A percentile compares a stretch with the other conserved stretches of the same genome.
phyloP scores from a whole-genome alignment of 2,797 vertebrate genomes.

The Meriones psammophilus region DNA sequence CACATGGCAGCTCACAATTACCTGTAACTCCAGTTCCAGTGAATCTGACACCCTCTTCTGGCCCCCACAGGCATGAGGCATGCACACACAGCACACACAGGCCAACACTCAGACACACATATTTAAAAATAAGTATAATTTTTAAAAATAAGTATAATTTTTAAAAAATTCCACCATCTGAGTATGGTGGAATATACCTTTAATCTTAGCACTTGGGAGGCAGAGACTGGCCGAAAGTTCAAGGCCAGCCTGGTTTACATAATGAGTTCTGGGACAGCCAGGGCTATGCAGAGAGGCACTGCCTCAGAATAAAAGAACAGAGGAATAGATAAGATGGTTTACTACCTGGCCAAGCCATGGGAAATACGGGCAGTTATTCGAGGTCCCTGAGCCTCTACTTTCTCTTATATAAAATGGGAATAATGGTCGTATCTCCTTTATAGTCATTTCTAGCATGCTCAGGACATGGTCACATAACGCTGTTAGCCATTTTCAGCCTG shows the following conservation, averaged over 20 bases:
- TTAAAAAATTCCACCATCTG: background rate
- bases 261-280: background rate
- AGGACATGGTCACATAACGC: background rate
- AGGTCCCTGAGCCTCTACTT: background rate
- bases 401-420: background rate
- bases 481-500: background rate
- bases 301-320: background rate
- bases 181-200: background rate
- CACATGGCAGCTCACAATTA: background rate
- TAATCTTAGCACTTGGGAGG: background rate
- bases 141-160: background rate
- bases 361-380: background rate
- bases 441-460: background rate
- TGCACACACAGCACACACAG: background rate
- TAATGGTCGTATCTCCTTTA: background rate
- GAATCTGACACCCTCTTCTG: background rate
- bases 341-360: background rate
- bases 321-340: no score
- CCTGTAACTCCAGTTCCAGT: background rate
- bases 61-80: background rate
- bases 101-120: background rate
- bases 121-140: background rate
- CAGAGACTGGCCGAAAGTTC: background rate
- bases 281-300: background rate
- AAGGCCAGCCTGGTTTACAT: background rate